A percentile compares a stretch with the other conserved stretches of the same genome.
Conservation (phyloP, 2,888 invertebrate species). For the Sinopyrophorus schimmeli region DNA sequence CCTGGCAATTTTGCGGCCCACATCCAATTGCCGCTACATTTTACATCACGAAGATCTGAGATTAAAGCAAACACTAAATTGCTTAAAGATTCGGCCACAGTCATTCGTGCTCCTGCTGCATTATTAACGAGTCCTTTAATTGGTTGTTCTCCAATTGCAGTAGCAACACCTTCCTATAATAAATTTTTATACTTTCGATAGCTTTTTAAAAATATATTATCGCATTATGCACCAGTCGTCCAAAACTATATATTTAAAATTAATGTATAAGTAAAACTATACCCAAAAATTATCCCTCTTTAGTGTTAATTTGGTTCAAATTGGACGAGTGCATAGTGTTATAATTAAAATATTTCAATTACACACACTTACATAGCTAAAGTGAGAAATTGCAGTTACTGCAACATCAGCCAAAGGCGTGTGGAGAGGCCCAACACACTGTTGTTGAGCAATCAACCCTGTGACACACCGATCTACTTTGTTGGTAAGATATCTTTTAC, state of each 20-base stretch:
- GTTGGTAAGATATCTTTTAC: conserved; percentile 93
- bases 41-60: conserved; percentile 77
- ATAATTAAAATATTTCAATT: no score
- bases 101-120: conserved; percentile 88
- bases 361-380: conserved; percentile 62
- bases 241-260: no score
- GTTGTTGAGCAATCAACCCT: conserved; percentile 95
- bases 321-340: no score
- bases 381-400: conserved; percentile 84
- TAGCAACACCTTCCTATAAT: conserved; percentile 78
- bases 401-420: conserved; percentile 95
- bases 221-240: no score
- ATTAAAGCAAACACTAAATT: conserved; percentile 83
- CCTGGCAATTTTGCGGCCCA: conserved; percentile 96
- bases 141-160: conserved; percentile 96
- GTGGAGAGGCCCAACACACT: conserved; percentile 96
- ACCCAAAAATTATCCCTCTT: no score
- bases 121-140: conserved; percentile 87
- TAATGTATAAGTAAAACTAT: no score
- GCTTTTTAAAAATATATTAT: no score
- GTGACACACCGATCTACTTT: conserved; percentile 96
- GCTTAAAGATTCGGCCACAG: conserved; percentile 91
- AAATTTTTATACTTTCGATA: not conserved
- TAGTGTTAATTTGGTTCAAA: no score
- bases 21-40: conserved; percentile 99